Base-by-base conservation (phyloP, 1,140 invertebrate genomes). In the Limonius californicus region DNA sequence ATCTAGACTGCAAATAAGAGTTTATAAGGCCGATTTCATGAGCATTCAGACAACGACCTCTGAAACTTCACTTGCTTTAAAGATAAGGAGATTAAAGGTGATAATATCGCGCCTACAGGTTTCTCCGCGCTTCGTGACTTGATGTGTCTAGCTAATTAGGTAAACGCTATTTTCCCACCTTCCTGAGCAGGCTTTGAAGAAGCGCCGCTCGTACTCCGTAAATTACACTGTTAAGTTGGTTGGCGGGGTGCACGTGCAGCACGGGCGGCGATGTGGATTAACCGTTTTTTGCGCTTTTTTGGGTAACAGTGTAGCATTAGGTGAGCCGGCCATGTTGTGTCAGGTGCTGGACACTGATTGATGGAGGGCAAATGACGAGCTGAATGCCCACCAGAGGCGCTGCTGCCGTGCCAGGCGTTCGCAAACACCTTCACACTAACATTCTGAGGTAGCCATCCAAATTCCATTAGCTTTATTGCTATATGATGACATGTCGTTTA, bases 161-260 rank as follows among this genome's bases (percentile, higher is more conserved):
- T 62, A 62, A 62, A 56, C 43, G 60, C 18, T 57, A 62, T 56
- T 47, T 55, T 62, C 60, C 60, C 60, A 61, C 59, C 59, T 61
- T 47, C 42, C 39, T 27, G 23, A 20, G 45, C 9, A 30, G 32
- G 57, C 58, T 60, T 61, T 61, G 59, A 54, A 39, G n/a, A 2
- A 61, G 16, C 16, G 35, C 50, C 59, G 59, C 59, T 23, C 15
- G 45, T 16, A 50, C 32, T 45, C 23, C 18, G 18, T 59, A 50
- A 11, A 59, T 30, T 59, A 50, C 57, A 53, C 57, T 59, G 45
- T 50, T 30, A 59, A 59, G 14, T 50, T 14, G 2, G 16, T 50
- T 16, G 20, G 6, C 18, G n/a, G 15, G 47, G 12, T 27, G 6
- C 19, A n/a, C 43, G n/a, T 16, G 57, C 18, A 55, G 14, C 2